These are phyloP conservation scores for Tonatia bakeri DNA, from an alignment of 2,113 vertebrate species.

Conservation along the genomic window DNA sequence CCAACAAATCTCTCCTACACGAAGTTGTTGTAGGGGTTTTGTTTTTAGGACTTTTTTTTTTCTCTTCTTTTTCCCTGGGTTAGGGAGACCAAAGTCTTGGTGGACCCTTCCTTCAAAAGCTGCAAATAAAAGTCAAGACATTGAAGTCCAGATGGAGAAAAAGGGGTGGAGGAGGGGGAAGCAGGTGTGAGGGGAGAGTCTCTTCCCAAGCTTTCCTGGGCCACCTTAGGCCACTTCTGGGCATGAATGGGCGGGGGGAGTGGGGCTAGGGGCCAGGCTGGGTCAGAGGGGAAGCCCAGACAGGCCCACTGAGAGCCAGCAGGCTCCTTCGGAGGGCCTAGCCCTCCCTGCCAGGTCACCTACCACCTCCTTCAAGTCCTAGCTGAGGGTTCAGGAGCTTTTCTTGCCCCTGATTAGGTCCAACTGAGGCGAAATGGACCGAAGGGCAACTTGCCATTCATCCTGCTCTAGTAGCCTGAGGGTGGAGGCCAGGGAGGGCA, in stretches of 20 bases:
- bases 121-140: slow-evolving; percentile 44
- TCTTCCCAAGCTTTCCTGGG: not conserved
- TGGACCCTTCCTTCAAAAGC: slow-evolving; percentile 29
- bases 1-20: slow-evolving; percentile 64
- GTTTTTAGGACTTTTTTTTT: slow-evolving; percentile 44
- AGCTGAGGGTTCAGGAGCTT: not conserved
- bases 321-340: not conserved
- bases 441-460: not conserved
- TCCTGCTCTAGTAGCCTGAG: not conserved
- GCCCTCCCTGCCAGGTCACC: not conserved
- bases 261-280: slow-evolving; percentile 11
- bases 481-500: not conserved
- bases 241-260: not conserved
- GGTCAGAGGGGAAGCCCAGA: not conserved
- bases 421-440: not conserved
- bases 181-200: not conserved
- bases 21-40: slow-evolving; percentile 66
- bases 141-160: not conserved
- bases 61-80: not conserved
- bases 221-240: not conserved
- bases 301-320: not conserved
- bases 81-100: slow-evolving; percentile 4
- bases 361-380: not conserved
- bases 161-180: not conserved
- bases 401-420: not conserved